Percentiles rank a stretch among this genome's conserved stretches.
phyloP scores from a whole-genome alignment of 2,797 vertebrate genomes.

The Xenentodon cancila region DNA sequence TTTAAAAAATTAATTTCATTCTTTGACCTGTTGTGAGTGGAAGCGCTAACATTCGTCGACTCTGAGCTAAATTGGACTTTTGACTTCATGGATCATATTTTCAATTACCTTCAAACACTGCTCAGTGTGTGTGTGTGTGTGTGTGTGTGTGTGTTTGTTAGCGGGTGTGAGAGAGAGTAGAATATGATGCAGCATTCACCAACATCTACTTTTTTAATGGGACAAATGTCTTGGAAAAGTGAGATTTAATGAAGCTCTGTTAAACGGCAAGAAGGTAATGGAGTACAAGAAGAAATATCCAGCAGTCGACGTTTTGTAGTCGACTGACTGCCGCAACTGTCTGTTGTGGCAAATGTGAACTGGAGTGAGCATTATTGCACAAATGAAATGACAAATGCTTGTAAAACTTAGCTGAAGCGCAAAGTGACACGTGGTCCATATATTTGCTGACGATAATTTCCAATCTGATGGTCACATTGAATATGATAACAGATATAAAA shows the following conservation, averaged over 20 bases:
- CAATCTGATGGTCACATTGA: neutral
- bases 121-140: slow-evolving; percentile 33
- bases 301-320: slow-evolving; percentile 35
- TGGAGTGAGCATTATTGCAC: slow-evolving; percentile 13
- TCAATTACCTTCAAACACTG: slow-evolving; percentile 91
- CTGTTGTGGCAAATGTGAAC: slow-evolving; percentile 19
- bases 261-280: slow-evolving; percentile 66
- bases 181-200: slow-evolving; percentile 62
- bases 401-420: slow-evolving; percentile 7
- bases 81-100: slow-evolving; percentile 85
- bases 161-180: neutral
- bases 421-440: neutral
- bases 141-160: slow-evolving; percentile 13
- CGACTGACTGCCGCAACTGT: slow-evolving; percentile 3
- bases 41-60: slow-evolving; percentile 83
- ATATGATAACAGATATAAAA: neutral
- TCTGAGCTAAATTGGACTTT: slow-evolving; percentile 88
- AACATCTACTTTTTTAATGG: slow-evolving; percentile 82
- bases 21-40: slow-evolving; percentile 90
- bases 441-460: slow-evolving; percentile 14
- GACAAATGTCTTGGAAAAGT: slow-evolving; percentile 72
- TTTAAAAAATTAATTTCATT: slow-evolving; percentile 93
- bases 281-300: slow-evolving; percentile 53
- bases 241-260: slow-evolving; percentile 76
- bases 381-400: slow-evolving; percentile 9